These are phyloP conservation scores for Brachyptera putata DNA, from an alignment of 2,888 invertebrate species.

Conservation along the genomic window DNA sequence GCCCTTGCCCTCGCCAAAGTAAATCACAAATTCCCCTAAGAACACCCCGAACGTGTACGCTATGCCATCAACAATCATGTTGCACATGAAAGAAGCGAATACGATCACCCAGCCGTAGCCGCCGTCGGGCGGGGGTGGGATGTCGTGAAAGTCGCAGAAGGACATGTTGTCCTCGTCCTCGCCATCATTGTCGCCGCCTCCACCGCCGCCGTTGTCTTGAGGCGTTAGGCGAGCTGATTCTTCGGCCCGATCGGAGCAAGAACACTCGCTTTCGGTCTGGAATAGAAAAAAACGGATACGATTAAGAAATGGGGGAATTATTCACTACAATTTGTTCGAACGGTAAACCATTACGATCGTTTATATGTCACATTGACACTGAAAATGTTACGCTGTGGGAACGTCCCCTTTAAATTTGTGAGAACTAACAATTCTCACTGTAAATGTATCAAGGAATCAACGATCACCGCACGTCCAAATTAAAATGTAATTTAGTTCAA, in stretches of 20 bases:
- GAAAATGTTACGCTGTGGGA: no score
- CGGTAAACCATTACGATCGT: no score
- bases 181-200: constrained; percentile 57
- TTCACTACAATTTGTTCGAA: no score
- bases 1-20: constrained; percentile 81
- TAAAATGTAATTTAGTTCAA: no score
- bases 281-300: constrained; percentile 44
- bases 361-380: no score
- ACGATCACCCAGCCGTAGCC: constrained; percentile 95
- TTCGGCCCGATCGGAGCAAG: constrained; percentile 56
- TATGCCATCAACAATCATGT: constrained; percentile 97
- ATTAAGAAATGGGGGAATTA: no score
- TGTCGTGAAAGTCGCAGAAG: constrained; percentile 66
- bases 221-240: constrained; percentile 75
- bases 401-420: no score
- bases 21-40: constrained; percentile 70
- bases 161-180: constrained; percentile 56
- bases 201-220: constrained; percentile 41
- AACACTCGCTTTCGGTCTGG: constrained; percentile 82
- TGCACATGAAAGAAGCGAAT: constrained; percentile 94
- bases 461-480: no score
- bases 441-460: no score
- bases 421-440: no score
- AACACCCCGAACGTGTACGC: constrained; percentile 98
- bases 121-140: constrained; percentile 85